phyloP scores from a whole-genome alignment of 2,888 invertebrate genomes.

The Dorcus parallelipipedus region DNA sequence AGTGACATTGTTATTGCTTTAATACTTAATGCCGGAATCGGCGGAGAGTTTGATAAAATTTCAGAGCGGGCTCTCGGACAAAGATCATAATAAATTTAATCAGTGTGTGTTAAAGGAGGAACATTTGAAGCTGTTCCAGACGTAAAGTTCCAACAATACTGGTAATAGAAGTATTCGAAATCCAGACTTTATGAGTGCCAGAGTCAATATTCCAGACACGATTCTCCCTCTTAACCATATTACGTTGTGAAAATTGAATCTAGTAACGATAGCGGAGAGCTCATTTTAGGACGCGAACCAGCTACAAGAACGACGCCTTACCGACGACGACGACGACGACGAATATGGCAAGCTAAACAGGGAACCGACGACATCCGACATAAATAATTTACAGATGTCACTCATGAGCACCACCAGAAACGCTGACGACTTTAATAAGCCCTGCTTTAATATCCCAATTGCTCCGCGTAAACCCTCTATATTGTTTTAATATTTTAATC shows the following conservation, averaged over 20 bases:
- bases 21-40: too few species aligned
- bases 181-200: conserved; percentile 42
- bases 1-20: too few species aligned
- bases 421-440: not conserved
- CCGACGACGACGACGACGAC: conserved; percentile 19
- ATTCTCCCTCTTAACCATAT: conserved; percentile 46
- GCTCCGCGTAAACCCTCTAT: too few species aligned
- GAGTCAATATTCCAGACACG: conserved; percentile 47
- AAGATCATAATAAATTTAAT: not conserved
- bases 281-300: conserved; percentile 31
- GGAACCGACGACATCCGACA: not conserved
- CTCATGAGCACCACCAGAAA: not conserved
- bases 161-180: conserved; percentile 29
- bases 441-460: too few species aligned
- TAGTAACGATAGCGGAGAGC: conserved; percentile 42
- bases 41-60: too few species aligned
- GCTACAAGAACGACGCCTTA: not conserved
- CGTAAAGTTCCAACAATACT: conserved; percentile 1
- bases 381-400: not conserved
- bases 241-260: conserved; percentile 48
- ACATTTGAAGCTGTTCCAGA: not conserved
- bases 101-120: conserved; percentile 1
- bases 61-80: not conserved
- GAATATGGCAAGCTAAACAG: conserved; percentile 38
- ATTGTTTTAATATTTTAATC: too few species aligned